Evolutionary conservation across 2,113 vertebrate species (phyloP), one percentile per base, ranked within the genome.

Genomic region (Bungarus multicinctus): DNA sequence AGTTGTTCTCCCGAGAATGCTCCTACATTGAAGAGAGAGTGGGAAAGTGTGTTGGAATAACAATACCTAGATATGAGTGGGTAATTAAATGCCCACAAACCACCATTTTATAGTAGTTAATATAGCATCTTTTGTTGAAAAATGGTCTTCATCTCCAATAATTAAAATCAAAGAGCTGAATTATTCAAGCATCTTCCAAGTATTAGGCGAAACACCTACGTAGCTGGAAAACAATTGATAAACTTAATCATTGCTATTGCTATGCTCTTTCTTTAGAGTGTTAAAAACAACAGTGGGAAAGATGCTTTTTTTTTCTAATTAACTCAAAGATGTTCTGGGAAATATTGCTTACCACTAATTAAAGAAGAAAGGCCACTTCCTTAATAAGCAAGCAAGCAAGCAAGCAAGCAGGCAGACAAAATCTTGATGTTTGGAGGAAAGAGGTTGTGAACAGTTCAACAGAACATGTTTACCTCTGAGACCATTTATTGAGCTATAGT

Each of bases 381-480:
- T 89, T 92, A 90, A 93, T 52, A 93, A 89, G 88, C 69, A 39
- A 50, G 47, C 47, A 60, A 27, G 25, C 58, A 93, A 89, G 88
- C 69, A 39, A 50, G 47, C 47, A 60, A 27, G 25, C 58, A 60
- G 87, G 94, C 85, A 89, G 5, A 55, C 25, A 39, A 92, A 3
- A 0, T 0, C 14, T 85, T 45, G 43, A 27, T 43, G 7, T n/a
- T 85, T 45, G 16, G 43, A 57, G 34, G 58, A 89, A 85, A 25
- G 50, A n/a, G 30, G 39, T 27, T 87, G 55, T 69, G 47, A 52
- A 2, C 45, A 91, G 64, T 85, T 60, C 23, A 39, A 14, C 16
- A 50, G n/a, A 4, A 53, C 39, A 23, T 14, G 47, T 60, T 45
- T 39, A 58, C 34, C 27, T 57, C 50, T 25, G 57, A 85, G 16